Conservation (phyloP, 2,888 invertebrate genomes). For the Tiphia femorata region DNA sequence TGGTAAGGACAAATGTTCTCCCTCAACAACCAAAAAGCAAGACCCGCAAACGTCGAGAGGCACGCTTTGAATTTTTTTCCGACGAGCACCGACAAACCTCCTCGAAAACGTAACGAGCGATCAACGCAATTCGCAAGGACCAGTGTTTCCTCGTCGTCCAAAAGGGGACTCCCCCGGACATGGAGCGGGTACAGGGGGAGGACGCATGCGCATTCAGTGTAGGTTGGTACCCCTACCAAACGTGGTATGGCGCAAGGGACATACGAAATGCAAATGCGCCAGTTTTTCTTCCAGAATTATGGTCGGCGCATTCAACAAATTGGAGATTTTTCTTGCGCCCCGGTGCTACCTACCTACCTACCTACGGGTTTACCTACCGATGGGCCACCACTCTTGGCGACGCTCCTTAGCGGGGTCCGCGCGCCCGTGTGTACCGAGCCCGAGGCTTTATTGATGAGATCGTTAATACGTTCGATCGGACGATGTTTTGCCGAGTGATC, state of each 20-base stretch:
- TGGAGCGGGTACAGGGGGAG: too few relatives aligned
- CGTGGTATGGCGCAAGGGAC: slow-evolving; percentile 3
- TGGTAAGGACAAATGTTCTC: too few relatives aligned
- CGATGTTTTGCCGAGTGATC: slow-evolving; percentile 52
- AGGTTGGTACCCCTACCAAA: background rate
- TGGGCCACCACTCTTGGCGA: slow-evolving; percentile 17
- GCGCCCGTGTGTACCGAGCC: slow-evolving; percentile 26
- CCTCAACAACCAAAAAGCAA: too few relatives aligned
- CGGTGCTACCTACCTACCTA: slow-evolving; percentile 7
- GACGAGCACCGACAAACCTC: background rate
- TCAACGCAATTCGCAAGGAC: slow-evolving; percentile 1
- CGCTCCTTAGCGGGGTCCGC: too few relatives aligned
- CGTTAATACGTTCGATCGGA: slow-evolving; percentile 65
- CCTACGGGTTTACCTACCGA: slow-evolving; percentile 12
- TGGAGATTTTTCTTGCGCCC: slow-evolving; percentile 59
- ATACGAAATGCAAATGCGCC: slow-evolving; percentile 37
- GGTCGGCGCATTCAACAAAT: slow-evolving; percentile 58
- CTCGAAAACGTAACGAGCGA: background rate
- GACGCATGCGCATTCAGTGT: background rate
- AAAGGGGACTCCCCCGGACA: background rate
- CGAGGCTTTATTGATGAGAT: slow-evolving; percentile 66
- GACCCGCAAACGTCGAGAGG: too few relatives aligned
- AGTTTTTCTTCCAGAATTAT: slow-evolving; percentile 45
- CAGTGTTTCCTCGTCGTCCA: slow-evolving; percentile 7
- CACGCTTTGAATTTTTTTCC: too few relatives aligned